Evolutionary conservation across 1,140 invertebrate genomes (phyloP).

Genomic region (Marisa cornuarietis): DNA sequence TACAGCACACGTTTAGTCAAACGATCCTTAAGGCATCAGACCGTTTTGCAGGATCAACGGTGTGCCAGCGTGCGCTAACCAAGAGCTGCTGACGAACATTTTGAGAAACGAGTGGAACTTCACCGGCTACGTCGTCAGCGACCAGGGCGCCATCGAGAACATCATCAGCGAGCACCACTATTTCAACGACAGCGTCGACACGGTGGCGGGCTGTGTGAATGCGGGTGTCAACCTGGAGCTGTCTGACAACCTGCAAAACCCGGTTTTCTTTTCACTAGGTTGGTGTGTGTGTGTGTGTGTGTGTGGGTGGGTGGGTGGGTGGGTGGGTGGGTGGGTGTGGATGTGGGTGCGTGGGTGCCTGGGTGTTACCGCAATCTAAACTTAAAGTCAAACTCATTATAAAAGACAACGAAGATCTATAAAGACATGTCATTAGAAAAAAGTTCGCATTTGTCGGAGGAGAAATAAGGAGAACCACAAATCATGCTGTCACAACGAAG

Average conservation of each 20-base stretch:
- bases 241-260: background rate
- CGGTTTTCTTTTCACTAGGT: background rate
- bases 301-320: background rate
- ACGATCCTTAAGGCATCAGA: too few relatives aligned
- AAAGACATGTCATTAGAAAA: background rate
- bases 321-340: background rate
- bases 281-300: background rate
- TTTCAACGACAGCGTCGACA: conserved; percentile 21
- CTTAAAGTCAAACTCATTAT: background rate
- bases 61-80: conserved; percentile 60
- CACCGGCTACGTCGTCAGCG: conserved; percentile 62
- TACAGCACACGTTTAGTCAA: too few relatives aligned
- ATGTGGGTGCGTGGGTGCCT: background rate
- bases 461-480: background rate
- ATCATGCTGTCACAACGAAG: background rate
- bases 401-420: background rate
- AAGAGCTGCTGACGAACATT: conserved; percentile 55
- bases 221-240: conserved; percentile 32
- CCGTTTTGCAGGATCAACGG: conserved; percentile 56
- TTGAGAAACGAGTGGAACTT: conserved; percentile 61
- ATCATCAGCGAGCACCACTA: conserved; percentile 38
- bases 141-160: conserved; percentile 34
- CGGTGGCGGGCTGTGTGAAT: conserved; percentile 42
- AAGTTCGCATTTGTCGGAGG: background rate
- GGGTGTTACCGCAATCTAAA: too few relatives aligned